A percentile compares a stretch with the other conserved stretches of the same genome.
Evolutionary conservation across 2,797 vertebrate species (phyloP).

Genomic region (Sebastes flavidus): DNA sequence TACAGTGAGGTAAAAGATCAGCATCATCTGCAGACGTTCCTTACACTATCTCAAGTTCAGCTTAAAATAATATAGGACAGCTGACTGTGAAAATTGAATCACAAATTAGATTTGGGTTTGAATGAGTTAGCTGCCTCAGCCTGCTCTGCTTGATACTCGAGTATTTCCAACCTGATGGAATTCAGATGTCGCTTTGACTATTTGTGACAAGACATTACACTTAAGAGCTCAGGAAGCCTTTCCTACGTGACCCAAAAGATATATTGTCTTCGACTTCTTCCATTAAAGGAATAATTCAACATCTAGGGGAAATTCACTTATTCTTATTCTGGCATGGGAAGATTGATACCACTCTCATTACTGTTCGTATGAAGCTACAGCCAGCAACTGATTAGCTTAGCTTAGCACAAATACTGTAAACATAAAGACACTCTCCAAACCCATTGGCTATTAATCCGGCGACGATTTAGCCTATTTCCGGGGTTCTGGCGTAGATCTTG

Average conservation of each 20-base stretch:
- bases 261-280: background rate
- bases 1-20: conserved; percentile 29
- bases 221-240: background rate
- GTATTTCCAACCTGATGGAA: conserved; percentile 9
- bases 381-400: background rate
- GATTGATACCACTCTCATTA: background rate
- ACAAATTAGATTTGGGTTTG: conserved; percentile 49
- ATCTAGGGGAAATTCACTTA: background rate
- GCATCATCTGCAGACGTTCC: conserved; percentile 43
- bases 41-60: conserved; percentile 41
- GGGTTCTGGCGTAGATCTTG: background rate
- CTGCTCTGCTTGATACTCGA: background rate
- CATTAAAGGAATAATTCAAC: background rate
- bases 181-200: conserved; percentile 21
- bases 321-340: background rate
- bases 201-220: background rate
- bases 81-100: conserved; percentile 36
- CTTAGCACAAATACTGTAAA: background rate
- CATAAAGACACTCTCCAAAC: background rate
- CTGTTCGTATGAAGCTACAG: background rate
- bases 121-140: conserved; percentile 13
- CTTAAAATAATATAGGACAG: conserved; percentile 52
- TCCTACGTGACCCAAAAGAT: background rate
- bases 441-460: background rate
- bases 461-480: background rate